phyloP scores from a whole-genome alignment of 2,113 vertebrate species.

The Eulemur rufifrons region DNA sequence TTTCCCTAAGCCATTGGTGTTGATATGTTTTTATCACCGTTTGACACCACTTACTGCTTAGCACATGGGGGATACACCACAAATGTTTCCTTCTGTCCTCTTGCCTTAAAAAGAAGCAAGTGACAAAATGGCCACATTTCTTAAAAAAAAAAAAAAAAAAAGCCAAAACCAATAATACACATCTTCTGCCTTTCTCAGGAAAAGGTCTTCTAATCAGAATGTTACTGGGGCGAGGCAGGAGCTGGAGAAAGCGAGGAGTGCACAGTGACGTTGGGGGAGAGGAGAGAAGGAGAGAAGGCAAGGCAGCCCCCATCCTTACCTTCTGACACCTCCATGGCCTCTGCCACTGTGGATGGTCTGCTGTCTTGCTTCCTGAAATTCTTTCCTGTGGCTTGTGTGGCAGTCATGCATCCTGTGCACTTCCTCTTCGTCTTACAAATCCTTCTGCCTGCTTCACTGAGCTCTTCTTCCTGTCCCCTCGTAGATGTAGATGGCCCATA shows the following conservation, averaged over 20 bases:
- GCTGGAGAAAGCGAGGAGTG: neutral
- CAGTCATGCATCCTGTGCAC: neutral
- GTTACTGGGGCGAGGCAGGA: neutral
- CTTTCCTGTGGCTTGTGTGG: fast-evolving
- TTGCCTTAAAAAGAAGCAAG: neutral
- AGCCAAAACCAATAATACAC: neutral
- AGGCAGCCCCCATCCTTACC: neutral
- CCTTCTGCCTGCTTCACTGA: neutral
- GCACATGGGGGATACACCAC: fast-evolving
- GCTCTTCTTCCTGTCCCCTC: neutral
- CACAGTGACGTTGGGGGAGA: neutral
- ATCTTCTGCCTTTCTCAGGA: neutral
- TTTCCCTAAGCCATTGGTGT: neutral
- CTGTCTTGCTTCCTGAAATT: neutral
- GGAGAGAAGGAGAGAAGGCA: neutral
- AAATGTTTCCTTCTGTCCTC: neutral
- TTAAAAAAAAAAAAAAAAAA: neutral
- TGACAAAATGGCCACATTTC: neutral
- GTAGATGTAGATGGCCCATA: too few species aligned
- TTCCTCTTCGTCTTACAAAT: neutral
- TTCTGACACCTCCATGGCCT: neutral
- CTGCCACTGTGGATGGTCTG: neutral
- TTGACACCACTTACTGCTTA: neutral
- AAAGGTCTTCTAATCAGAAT: neutral
- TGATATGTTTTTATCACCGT: neutral